Evolutionary conservation across 1,140 invertebrate species (phyloP).

Genomic region (Brachionus rubens): DNA sequence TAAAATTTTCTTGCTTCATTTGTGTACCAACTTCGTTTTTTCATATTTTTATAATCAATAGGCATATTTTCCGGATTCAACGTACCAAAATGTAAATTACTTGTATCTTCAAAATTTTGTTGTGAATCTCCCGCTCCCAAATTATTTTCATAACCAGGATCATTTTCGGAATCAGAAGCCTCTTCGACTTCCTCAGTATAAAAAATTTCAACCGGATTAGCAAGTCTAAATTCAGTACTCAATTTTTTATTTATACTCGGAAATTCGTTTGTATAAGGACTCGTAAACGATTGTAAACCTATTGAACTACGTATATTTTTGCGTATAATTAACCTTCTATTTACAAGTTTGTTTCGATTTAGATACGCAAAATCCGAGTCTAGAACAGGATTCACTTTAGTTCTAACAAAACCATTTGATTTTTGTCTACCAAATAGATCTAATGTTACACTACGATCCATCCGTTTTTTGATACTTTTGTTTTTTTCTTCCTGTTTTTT

Average conservation of each 20-base stretch:
- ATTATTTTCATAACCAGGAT: neutral
- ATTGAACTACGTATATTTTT: neutral
- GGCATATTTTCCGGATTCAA: neutral
- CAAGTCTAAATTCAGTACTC: neutral
- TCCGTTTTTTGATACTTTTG: neutral
- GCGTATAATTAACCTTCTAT: neutral
- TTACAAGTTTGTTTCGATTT: constrained; percentile 22
- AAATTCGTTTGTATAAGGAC: neutral
- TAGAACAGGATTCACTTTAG: constrained; percentile 20
- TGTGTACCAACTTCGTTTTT: constrained; percentile 7
- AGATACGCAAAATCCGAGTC: constrained; percentile 1
- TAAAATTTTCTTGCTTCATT: constrained; percentile 18
- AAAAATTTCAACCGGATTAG: neutral
- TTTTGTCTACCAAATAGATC: neutral
- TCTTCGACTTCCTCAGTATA: neutral
- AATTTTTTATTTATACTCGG: neutral
- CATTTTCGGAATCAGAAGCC: neutral
- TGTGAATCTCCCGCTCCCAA: neutral
- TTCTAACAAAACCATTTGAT: constrained; percentile 15
- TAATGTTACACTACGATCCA: neutral
- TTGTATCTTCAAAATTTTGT: neutral
- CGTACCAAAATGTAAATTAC: neutral
- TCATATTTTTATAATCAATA: neutral
- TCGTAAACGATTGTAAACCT: neutral
- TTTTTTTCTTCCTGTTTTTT: neutral